Base-by-base conservation (phyloP, 53 echinoderm and acorn worm species). In the Hippasteria phrygiana region DNA sequence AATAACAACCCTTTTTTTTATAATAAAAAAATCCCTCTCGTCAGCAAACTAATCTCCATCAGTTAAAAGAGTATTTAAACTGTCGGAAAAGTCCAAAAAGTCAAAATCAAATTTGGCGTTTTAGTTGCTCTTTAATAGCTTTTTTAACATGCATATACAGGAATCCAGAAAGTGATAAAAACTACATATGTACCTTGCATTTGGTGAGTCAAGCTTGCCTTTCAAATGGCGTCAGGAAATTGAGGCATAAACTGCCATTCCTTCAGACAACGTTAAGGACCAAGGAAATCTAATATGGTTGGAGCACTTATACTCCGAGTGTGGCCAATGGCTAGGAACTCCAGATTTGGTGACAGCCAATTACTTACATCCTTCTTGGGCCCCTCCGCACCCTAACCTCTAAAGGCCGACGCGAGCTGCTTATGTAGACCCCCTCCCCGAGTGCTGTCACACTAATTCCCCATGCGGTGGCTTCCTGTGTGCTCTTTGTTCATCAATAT, bases 401-500 rank as follows among this genome's bases (percentile, higher is more conserved):
- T 31, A 27, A 45, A 64, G 82, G 42, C 82, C 42, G 27, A 46
- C 12, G 10, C 74, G 42, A 37, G 29, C 37, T 2, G 26, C 5
- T 62, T 5, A 24, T 1, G 14, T 40, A 8, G 14, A 7, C 29
- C 62, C 31, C 17, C 43, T 66, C 29, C 5, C 32, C 29, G 1
- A 59, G 1, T 24, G 39, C 41, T 59, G 79, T 37, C 79, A 53
- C n/a, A 14, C 62, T 79, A 59, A 79, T 79, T 79, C 59, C 36
- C 64, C 39, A 85, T 64, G 35, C 38, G 48, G 46, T 43, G 34
- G 71, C 64, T 85, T 69, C 85, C 85, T 85, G 71, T 18, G 47
- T 14, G 22, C 33, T 71, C 71, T 85, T 85, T 85, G 85, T 85
- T 24, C 85, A n/a, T 51, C 53, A 85, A 85, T 85, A 85, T 85